Evolutionary conservation across 2,113 vertebrate genomes (phyloP).

Genomic region (Natator depressus): DNA sequence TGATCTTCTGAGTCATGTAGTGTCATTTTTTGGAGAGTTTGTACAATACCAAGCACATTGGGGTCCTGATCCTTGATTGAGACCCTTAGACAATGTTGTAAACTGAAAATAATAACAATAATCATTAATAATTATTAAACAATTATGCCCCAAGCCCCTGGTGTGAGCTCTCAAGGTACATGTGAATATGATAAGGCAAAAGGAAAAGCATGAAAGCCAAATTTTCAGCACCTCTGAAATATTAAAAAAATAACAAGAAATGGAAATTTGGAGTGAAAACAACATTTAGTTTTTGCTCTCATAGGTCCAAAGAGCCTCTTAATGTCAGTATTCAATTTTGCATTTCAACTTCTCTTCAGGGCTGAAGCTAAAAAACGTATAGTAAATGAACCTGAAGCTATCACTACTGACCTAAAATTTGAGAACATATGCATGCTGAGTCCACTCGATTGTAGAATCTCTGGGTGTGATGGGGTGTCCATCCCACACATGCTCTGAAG

Average conservation of each 20-base stretch:
- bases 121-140: too few relatives aligned
- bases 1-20: not conserved
- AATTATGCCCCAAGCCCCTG: not conserved
- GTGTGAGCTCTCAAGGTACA: not conserved
- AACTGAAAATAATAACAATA: not conserved
- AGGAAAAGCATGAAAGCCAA: not conserved
- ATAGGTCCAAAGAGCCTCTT: not conserved
- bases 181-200: not conserved
- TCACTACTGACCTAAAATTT: not conserved
- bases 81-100: not conserved
- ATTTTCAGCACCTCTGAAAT: not conserved
- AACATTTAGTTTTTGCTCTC: not conserved
- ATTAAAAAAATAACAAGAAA: not conserved
- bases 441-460: not conserved
- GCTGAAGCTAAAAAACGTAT: not conserved
- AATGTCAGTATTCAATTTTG: not conserved
- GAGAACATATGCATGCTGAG: not conserved
- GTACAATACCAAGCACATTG: not conserved
- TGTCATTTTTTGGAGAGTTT: not conserved
- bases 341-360: not conserved
- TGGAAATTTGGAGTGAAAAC: not conserved
- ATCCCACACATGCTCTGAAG: not conserved
- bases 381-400: accelerated
- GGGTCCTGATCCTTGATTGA: not conserved
- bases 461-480: not conserved